Evolutionary conservation across 2,888 invertebrate species (phyloP), one percentile per base, ranked within the genome.

Genomic region (Aleiodes alternator): DNA sequence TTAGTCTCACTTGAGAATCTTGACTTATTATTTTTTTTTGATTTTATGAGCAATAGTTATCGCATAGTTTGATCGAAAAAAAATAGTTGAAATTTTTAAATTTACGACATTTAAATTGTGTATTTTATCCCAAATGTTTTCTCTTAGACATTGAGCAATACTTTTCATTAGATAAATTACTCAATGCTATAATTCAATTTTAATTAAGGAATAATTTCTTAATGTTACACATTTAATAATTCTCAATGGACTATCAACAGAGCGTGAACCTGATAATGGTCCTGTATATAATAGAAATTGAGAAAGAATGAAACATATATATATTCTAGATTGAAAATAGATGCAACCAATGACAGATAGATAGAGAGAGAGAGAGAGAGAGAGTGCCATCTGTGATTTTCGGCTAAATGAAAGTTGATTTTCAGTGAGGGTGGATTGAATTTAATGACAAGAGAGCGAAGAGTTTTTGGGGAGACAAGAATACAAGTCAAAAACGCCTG

Each of bases 161-260:
- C 6, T 38, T 38, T 48, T 23, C 16, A 43, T 64, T 64, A 12
- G n/a, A 43, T 29, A n/a, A 48, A 66, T 43, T 11, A 11, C 12
- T 64, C 7, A 43, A 48, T 16, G 14, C 6, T 23, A 43, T 43
- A 23, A 66, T 66, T 66, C n/a, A 43, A 48, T 66, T 66, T 16
- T 50, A 66, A 66, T 66, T 43, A 43, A 34, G n/a, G n/a, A 68
- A n/a, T 79, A 79, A 83, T 83, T 83, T 82, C 81, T 81, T 82
- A 84, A 81, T 79, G 81, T 82, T 81, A 82, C 83, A 84, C 83
- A 84, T 85, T 84, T 81, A 85, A 84, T 84, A 53, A 7, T 31
- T 4, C 81, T 82, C 81, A 80, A 84, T 83, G 85, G 84, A 83
- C 82, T 82, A 76, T 76, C 80, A 80, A 76, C 77, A 84, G 84